These are phyloP conservation scores for Drosophila albomicans DNA, from an alignment of 1,140 invertebrate species.

Conservation along the genomic window DNA sequence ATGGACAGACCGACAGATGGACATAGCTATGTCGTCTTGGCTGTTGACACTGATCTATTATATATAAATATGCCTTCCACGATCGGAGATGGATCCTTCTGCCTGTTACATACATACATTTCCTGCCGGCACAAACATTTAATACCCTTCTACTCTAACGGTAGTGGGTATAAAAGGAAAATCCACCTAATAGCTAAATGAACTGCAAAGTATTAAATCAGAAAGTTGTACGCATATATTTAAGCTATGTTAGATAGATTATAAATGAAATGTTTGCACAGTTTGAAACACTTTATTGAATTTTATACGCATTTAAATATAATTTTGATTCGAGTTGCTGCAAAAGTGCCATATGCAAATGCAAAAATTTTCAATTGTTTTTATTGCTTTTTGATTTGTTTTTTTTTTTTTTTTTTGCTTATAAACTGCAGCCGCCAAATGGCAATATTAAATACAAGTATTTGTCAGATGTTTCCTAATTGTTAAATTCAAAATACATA, in stretches of 20 bases:
- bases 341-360: constrained; percentile 48
- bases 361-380: constrained; percentile 48
- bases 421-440: constrained; percentile 15
- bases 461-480: constrained; percentile 29
- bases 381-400: constrained; percentile 25
- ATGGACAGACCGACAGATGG: too few relatives aligned
- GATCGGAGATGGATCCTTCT: too few relatives aligned
- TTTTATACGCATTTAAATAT: constrained; percentile 53
- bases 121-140: too few relatives aligned
- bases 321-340: constrained; percentile 66
- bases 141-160: too few relatives aligned
- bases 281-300: constrained; percentile 61
- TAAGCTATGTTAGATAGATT: background rate
- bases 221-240: background rate
- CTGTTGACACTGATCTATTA: too few relatives aligned
- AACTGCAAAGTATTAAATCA: background rate
- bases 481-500: constrained; percentile 31
- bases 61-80: too few relatives aligned
- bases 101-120: too few relatives aligned
- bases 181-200: background rate
- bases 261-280: constrained; percentile 13
- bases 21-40: too few relatives aligned
- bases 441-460: constrained; percentile 30
- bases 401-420: constrained; percentile 48
- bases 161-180: too few relatives aligned